Conservation (phyloP, 1,140 invertebrate genomes). For the Bombus waltoni region DNA sequence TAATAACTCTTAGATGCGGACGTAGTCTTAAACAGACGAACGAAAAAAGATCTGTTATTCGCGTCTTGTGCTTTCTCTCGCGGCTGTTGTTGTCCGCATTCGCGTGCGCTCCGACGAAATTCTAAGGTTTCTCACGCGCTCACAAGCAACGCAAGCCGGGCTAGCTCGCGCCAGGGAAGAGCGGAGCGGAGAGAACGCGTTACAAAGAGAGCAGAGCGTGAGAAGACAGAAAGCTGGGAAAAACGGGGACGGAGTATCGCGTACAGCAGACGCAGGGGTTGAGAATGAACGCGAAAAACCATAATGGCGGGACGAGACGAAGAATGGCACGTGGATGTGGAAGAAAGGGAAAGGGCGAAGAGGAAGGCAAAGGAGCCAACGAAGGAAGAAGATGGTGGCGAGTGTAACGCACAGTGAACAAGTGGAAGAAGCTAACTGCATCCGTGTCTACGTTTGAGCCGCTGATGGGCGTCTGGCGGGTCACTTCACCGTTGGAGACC, state of each 20-base stretch:
- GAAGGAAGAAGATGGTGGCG: neutral
- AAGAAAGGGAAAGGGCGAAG: neutral
- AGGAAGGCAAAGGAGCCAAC: neutral
- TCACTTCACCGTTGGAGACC: slow-evolving; percentile 77
- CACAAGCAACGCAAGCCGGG: no score
- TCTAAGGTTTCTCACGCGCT: neutral
- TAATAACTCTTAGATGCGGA: no score
- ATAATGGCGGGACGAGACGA: no score
- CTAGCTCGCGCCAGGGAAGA: neutral
- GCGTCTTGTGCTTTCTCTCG: neutral
- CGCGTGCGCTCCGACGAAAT: neutral
- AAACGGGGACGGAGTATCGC: neutral
- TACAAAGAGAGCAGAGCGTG: neutral
- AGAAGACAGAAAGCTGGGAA: neutral
- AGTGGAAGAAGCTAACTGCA: slow-evolving; percentile 38
- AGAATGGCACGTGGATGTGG: no score
- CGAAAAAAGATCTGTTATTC: neutral
- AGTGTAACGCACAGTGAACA: neutral
- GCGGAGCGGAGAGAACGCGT: neutral
- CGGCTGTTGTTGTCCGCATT: neutral
- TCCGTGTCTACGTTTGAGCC: slow-evolving; percentile 65
- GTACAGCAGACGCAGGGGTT: no score
- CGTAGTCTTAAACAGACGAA: no score
- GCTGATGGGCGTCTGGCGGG: slow-evolving; percentile 78
- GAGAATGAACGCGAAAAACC: neutral